Percentiles rank a stretch among this genome's conserved stretches.
phyloP scores from a whole-genome alignment of 2,113 vertebrate species.

The Protobothrops mucrosquamatus region DNA sequence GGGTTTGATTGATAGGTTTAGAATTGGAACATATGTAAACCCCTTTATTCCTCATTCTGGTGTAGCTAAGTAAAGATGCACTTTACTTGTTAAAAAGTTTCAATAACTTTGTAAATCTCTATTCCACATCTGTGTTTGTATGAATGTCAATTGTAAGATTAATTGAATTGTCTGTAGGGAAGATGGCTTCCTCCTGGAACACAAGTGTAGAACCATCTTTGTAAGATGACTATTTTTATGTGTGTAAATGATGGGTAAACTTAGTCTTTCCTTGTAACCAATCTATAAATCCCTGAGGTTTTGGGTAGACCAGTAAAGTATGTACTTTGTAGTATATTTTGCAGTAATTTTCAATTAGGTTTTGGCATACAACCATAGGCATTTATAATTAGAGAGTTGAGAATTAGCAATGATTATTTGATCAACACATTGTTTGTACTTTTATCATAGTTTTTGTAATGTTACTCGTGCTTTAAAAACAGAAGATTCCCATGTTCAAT shows the following conservation, averaged over 20 bases:
- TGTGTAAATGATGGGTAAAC: slow-evolving; percentile 21
- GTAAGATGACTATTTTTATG: slow-evolving; percentile 1
- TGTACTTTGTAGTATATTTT: not conserved
- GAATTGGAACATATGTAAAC: slow-evolving; percentile 99
- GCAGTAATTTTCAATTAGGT: not conserved
- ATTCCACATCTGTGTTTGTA: slow-evolving; percentile 95
- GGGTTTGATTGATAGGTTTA: slow-evolving; percentile 99
- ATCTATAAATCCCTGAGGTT: not conserved
- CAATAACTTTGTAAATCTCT: slow-evolving; percentile 99
- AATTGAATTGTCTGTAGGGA: slow-evolving; percentile 72
- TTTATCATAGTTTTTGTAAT: not conserved
- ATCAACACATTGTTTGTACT: no score
- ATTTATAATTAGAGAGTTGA: not conserved
- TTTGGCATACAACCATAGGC: not conserved
- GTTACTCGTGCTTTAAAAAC: not conserved
- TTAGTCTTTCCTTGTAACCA: not conserved
- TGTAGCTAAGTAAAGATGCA: slow-evolving; percentile 88
- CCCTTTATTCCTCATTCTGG: slow-evolving; percentile 95
- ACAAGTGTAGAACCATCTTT: slow-evolving; percentile 25
- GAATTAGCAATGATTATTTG: not conserved
- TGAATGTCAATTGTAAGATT: slow-evolving; percentile 88
- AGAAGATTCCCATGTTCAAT: not conserved
- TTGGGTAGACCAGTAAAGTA: not conserved
- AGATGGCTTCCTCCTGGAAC: slow-evolving; percentile 53
- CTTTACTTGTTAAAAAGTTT: slow-evolving; percentile 99